These are phyloP conservation scores for Psilopsiagon aurifrons DNA, from an alignment of 2,113 vertebrate species.

Conservation along the genomic window DNA sequence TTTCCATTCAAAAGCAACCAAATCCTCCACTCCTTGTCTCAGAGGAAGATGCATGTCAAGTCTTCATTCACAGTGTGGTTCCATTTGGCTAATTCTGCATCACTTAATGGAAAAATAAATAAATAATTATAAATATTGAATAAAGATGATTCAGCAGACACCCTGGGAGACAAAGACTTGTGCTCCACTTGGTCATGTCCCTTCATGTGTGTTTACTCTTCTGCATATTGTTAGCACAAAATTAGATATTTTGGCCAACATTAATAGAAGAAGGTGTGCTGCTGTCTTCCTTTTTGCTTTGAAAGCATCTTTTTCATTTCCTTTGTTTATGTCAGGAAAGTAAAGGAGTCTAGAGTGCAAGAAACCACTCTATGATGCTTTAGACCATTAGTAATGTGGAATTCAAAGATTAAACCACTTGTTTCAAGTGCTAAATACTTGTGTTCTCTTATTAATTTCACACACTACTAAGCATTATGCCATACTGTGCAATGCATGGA, in stretches of 20 bases:
- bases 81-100: not conserved
- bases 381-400: not conserved
- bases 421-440: constrained; percentile 11
- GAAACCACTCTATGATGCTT: not conserved
- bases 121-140: not conserved
- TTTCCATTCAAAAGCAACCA: not conserved
- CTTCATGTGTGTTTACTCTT: not conserved
- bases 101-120: not conserved
- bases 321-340: not conserved
- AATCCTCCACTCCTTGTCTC: not conserved
- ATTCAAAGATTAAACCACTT: constrained; percentile 43
- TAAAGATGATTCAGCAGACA: not conserved
- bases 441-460: constrained; percentile 16
- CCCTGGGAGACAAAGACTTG: not conserved
- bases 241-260: not conserved
- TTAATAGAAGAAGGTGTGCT: not conserved
- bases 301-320: not conserved
- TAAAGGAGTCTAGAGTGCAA: not conserved
- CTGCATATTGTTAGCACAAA: not conserved
- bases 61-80: not conserved
- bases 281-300: not conserved
- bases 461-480: not conserved
- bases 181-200: not conserved
- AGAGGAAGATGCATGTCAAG: not conserved
- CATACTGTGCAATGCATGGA: not conserved